Percentiles rank a stretch among this genome's conserved stretches.
phyloP scores from a whole-genome alignment of 2,113 vertebrate species.

The Cebidichthys violaceus region DNA sequence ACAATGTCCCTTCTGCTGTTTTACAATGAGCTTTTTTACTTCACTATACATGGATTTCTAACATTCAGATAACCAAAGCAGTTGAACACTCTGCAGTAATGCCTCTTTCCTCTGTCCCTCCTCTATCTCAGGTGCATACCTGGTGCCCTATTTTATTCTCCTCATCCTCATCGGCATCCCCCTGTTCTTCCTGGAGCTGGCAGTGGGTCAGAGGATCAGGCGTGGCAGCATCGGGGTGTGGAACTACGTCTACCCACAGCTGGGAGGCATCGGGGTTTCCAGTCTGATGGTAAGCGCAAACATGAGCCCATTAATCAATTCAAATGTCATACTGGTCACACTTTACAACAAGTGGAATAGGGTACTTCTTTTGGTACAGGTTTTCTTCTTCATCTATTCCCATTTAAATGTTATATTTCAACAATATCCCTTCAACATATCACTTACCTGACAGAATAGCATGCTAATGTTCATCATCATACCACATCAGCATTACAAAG shows the following conservation, averaged over 20 bases:
- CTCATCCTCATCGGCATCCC: constrained; percentile 97
- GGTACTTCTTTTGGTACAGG: neutral
- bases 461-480: neutral
- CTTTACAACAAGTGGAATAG: neutral
- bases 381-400: neutral
- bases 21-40: constrained; percentile 34
- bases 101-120: neutral
- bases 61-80: neutral
- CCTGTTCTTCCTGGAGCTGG: constrained; percentile 98
- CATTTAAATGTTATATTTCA: neutral
- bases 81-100: neutral
- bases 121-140: constrained; percentile 89
- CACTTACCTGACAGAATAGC: neutral
- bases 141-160: constrained; percentile 95
- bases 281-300: constrained; percentile 90
- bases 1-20: constrained; percentile 1
- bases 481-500: neutral
- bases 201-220: constrained; percentile 95
- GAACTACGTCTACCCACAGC: constrained; percentile 94
- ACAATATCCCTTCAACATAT: too few species aligned
- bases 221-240: constrained; percentile 97
- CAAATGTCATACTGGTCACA: neutral
- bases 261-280: constrained; percentile 96
- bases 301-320: neutral
- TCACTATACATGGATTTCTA: neutral